Conservation (phyloP, 2,888 invertebrate species). For the Spialia ferax region DNA sequence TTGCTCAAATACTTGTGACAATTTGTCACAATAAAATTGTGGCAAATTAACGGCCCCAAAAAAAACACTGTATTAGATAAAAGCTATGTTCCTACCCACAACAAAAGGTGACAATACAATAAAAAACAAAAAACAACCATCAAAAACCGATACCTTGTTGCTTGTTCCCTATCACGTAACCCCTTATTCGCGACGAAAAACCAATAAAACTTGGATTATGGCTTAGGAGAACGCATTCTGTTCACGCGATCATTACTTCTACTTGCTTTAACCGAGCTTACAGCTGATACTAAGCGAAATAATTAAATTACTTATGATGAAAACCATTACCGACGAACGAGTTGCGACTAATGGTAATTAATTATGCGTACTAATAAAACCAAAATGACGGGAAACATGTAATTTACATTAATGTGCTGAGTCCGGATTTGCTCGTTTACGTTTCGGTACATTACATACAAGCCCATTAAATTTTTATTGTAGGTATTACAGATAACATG, state of each 20-base stretch:
- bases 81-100: too few relatives aligned
- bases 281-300: slow-evolving; percentile 16
- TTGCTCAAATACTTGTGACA: too few relatives aligned
- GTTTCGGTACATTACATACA: background rate
- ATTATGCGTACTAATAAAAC: slow-evolving; percentile 30
- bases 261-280: slow-evolving; percentile 14
- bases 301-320: slow-evolving; percentile 29
- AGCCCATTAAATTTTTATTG: background rate
- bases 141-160: slow-evolving; percentile 1
- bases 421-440: background rate
- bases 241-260: slow-evolving; percentile 22
- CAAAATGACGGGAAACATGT: slow-evolving; percentile 18
- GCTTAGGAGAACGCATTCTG: slow-evolving; percentile 10
- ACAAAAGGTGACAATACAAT: background rate
- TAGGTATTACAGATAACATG: background rate
- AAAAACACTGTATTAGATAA: too few relatives aligned
- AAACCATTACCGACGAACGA: slow-evolving; percentile 30
- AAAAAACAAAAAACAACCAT: background rate
- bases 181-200: slow-evolving; percentile 20
- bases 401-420: slow-evolving; percentile 27
- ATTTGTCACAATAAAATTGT: too few relatives aligned
- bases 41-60: too few relatives aligned
- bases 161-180: background rate
- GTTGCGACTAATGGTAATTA: slow-evolving; percentile 25
- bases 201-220: slow-evolving; percentile 31